Evolutionary conservation across 2,797 vertebrate genomes (phyloP), one percentile per base, ranked within the genome.

Genomic region (Agapornis canus): DNA sequence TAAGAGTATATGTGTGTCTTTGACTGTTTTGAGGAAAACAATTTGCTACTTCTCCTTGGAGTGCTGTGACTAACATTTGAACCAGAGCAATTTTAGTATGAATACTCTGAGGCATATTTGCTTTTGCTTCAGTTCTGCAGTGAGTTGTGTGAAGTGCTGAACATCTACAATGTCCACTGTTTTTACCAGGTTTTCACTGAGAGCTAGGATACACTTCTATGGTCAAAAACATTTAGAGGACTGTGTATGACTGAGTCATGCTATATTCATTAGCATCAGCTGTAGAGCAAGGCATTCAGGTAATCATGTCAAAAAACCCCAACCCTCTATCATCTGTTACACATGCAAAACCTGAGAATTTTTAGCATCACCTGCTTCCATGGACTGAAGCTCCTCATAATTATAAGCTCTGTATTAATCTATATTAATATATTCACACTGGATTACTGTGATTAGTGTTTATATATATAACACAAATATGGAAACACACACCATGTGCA

Each of bases 401-500:
- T 88, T 64, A 39, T 7, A 88, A 92, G 40, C 12, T 80, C 39
- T 37, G n/a, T 68, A 89, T 94, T 92, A 83, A 86, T 94, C 73
- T 85, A 72, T 91, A 96, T 92, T 95, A 92, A 84, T 54, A 82
- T 79, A 97, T 95, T 97, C 96, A 90, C 71, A 87, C 12, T 95
- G 60, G 42, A 70, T 92, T 92, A 72, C 52, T 73, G 42, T 76
- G 61, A 94, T 77, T 92, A 91, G 42, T 91, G 69, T 83, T 92
- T 96, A 89, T 95, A 82, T 83, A 91, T 52, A 48, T 37, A 82
- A 92, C 13, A 80, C 61, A 91, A 87, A 91, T 78, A 94, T 47
- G 47, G 60, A 95, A 96, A 93, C 85, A 86, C 7, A 95, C 91
- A 14, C 27, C 39, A 68, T 90, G 19, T 78, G 75, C 90, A 97